Evolutionary conservation across 2,113 vertebrate genomes (phyloP).

Genomic region (pig (Sus scrofa)): T2T-Sscrofa CM000822.6:76072001-76072500

Average conservation of each 20-base stretch:
- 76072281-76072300: not conserved
- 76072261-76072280: not conserved
- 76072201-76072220: not conserved
- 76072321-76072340: not conserved
- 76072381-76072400: too few relatives aligned
- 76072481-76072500: too few relatives aligned
- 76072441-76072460: too few relatives aligned
- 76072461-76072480: too few relatives aligned
- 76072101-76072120: not conserved
- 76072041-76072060: not conserved
- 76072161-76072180: not conserved
- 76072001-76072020: not conserved
- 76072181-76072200: not conserved
- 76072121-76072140: not conserved
- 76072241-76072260: not conserved
- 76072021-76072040: not conserved
- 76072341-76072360: not conserved
- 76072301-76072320: not conserved
- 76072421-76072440: too few relatives aligned
- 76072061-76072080: not conserved
- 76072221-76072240: not conserved
- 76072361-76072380: not conserved
- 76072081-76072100: not conserved
- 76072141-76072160: not conserved
- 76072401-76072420: too few relatives aligned